Evolutionary conservation across 2,797 vertebrate species (phyloP), one percentile per base, ranked within the genome.

Genomic region (Phylloscopus collybita): DNA sequence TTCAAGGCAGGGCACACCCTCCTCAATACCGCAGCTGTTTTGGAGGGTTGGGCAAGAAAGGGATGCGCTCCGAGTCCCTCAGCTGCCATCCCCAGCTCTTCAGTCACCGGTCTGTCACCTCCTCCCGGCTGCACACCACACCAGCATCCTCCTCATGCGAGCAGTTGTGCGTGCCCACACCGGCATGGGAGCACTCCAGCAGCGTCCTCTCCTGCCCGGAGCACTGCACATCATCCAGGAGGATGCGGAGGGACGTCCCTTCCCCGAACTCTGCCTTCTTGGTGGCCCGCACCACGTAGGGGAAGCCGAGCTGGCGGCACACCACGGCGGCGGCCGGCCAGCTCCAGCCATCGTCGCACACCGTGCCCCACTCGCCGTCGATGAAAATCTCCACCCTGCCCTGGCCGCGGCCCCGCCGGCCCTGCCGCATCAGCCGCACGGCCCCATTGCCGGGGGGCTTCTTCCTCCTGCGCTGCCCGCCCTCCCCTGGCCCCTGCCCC

Each of bases 281-380:
- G 90, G 97, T 80, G 23, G 99, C 99, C 59, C 98, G 98, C 40
- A 98, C 90, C 3, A 93, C 98, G 1, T 97, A 64, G 7, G 70
- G 95, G 88, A 98, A 99, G 65, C 99, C 99, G 57, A 99, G 97
- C 97, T 99, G 99, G 50, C 94, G 98, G 88, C 99, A 99, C 75
- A 99, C 99, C 45, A 99, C 99, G 0, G 93, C 70, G 0, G 99
- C 99, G 0, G 98, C 98, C 2, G 95, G 71, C 8, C 21, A 62
- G 83, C 95, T 97, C 99, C 99, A 99, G 19, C 98, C 97, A 7
- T 99, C 99, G 1, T 99, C 99, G 3, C 99, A 99, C 60, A 99
- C 98, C 0, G 99, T 99, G 47, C 99, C 99, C 99, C 99, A 99
- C 64, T 98, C 83, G 1, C 98, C 98, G 0, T 97, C 79, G 12